These are phyloP conservation scores for Habroteleia sp. DNA, from an alignment of 2,888 invertebrate species.

Conservation along the genomic window DNA sequence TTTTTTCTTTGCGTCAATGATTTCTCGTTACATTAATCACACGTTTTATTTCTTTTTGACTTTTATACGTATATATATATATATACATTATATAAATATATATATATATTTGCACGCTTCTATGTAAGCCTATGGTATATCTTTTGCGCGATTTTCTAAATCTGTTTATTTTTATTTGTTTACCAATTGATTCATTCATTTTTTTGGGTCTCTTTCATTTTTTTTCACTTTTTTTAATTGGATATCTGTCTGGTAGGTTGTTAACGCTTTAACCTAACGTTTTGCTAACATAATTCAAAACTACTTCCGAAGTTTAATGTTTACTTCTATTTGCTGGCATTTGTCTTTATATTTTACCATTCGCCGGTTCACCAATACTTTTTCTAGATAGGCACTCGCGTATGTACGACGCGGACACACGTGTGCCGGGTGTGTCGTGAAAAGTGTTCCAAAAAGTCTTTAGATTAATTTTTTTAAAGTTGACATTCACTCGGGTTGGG, in stretches of 20 bases:
- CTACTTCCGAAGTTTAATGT: constrained; percentile 66
- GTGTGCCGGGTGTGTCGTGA: constrained; percentile 48
- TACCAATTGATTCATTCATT: constrained; percentile 39
- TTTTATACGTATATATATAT: constrained; percentile 48
- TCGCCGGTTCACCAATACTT: constrained; percentile 68
- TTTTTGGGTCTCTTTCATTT: constrained; percentile 19
- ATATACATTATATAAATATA: constrained; percentile 21
- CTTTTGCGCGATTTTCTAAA: constrained; percentile 70
- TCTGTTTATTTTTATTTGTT: constrained; percentile 62
- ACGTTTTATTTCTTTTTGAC: constrained; percentile 31
- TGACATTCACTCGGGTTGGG: no score
- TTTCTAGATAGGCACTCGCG: constrained; percentile 72
- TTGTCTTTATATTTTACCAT: constrained; percentile 69
- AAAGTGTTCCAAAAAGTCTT: constrained; percentile 32
- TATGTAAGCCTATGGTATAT: constrained; percentile 75
- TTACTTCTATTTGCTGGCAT: constrained; percentile 72
- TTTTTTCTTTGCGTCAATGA: constrained; percentile 32
- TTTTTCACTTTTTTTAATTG: constrained; percentile 63
- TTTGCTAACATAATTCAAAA: constrained; percentile 74
- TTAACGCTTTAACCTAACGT: constrained; percentile 78
- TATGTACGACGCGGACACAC: constrained; percentile 68
- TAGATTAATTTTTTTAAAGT: constrained; percentile 31
- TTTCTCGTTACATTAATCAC: constrained; percentile 46
- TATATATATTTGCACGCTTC: constrained; percentile 76
- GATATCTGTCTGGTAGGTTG: constrained; percentile 76